A percentile compares a stretch with the other conserved stretches of the same genome.
Conservation (phyloP, 2,113 vertebrate genomes). For the Microcebus tavaratra region DNA sequence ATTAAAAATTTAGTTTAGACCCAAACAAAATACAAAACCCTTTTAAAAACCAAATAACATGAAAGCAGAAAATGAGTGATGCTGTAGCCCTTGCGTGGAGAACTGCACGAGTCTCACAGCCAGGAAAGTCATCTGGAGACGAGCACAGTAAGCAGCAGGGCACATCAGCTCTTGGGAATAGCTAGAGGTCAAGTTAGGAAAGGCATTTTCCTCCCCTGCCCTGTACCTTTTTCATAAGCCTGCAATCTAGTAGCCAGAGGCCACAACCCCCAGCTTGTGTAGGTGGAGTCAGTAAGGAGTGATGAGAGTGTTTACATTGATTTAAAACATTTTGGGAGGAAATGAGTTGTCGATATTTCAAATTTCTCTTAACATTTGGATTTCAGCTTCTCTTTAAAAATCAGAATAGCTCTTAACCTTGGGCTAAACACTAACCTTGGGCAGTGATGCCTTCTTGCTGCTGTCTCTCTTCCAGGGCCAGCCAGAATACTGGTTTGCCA, state of each 20-base stretch:
- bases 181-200: background rate
- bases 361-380: background rate
- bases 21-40: background rate
- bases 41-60: background rate
- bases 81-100: background rate
- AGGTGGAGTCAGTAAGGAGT: background rate
- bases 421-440: background rate
- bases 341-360: background rate
- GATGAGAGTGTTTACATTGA: background rate
- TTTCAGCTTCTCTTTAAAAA: background rate
- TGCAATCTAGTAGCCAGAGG: background rate
- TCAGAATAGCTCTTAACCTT: background rate
- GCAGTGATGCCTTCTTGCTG: background rate
- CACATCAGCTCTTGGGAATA: background rate
- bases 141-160: too few species aligned
- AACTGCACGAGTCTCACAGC: background rate
- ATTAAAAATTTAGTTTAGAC: conserved; percentile 72
- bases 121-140: background rate
- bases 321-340: background rate
- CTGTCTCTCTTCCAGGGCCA: background rate
- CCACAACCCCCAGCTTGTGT: background rate
- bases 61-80: background rate
- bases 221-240: background rate
- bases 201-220: background rate
- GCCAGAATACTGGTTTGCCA: too few species aligned